Conservation (phyloP, 2,888 invertebrate species). For the Andrena hattorfiana region DNA sequence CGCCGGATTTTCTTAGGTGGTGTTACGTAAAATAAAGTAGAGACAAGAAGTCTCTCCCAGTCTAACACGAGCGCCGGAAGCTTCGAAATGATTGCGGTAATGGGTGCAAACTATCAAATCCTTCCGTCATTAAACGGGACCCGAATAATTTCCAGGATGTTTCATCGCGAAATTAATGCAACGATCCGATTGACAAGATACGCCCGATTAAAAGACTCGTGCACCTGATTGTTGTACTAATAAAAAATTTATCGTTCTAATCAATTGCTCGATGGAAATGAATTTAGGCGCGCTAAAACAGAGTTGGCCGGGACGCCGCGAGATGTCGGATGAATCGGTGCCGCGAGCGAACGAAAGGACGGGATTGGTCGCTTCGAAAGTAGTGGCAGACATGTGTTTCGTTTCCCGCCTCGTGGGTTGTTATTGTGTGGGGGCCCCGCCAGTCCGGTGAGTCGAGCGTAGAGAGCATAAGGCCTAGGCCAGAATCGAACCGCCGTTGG, state of each 20-base stretch:
- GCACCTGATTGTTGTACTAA: neutral
- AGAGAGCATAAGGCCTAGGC: constrained; percentile 76
- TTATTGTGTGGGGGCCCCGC: constrained; percentile 79
- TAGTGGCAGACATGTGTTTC: constrained; percentile 83
- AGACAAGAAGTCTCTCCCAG: constrained; percentile 17
- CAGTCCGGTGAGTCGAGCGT: constrained; percentile 73
- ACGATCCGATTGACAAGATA: neutral
- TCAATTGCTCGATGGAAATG: constrained; percentile 21
- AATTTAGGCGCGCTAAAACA: constrained; percentile 44
- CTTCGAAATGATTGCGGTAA: constrained; percentile 43
- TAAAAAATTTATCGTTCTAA: neutral
- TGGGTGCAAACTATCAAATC: constrained; percentile 32
- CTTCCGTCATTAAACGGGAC: neutral
- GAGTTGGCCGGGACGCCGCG: constrained; percentile 9
- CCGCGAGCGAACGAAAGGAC: constrained; percentile 45
- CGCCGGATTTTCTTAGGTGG: constrained; percentile 12
- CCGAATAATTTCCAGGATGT: neutral
- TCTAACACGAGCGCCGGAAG: constrained; percentile 59
- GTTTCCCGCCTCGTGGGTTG: constrained; percentile 83
- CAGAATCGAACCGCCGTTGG: constrained; percentile 80
- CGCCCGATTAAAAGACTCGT: neutral
- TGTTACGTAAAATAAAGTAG: constrained; percentile 49
- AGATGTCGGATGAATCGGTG: constrained; percentile 57
- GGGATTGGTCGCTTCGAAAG: constrained; percentile 83
- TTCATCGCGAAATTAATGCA: neutral